phyloP scores from a whole-genome alignment of 2,113 vertebrate species.

The Phalacrocorax carbo region DNA sequence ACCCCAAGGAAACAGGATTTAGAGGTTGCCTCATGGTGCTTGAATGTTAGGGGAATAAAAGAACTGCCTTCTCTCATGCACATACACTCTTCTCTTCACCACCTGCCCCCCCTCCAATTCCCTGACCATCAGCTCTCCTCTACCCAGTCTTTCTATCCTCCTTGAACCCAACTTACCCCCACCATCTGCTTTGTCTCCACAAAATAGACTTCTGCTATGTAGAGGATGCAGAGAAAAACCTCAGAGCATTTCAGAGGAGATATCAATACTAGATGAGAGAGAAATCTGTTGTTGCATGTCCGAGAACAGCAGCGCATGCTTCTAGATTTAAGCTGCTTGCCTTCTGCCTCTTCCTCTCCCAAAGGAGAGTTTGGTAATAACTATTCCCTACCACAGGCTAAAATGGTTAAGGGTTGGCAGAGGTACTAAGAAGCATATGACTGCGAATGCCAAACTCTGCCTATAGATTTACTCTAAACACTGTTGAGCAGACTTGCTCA shows the following conservation, averaged over 20 bases:
- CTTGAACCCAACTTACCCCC: not conserved
- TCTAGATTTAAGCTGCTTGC: not conserved
- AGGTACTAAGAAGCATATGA: not conserved
- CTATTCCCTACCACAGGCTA: not conserved
- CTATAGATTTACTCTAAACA: not conserved
- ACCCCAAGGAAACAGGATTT: not conserved
- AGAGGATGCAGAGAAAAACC: not conserved
- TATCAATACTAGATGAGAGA: not conserved
- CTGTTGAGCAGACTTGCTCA: not conserved
- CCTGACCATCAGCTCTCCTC: not conserved
- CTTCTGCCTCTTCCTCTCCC: not conserved
- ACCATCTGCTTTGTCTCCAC: not conserved
- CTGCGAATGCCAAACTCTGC: not conserved
- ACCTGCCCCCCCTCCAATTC: not conserved
- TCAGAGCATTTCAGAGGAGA: not conserved
- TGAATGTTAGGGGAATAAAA: not conserved
- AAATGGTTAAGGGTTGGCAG: not conserved
- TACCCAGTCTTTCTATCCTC: not conserved
- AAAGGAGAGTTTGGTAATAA: not conserved
- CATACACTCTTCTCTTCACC: accelerated
- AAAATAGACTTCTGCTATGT: not conserved
- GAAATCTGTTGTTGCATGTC: not conserved
- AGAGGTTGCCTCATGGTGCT: not conserved
- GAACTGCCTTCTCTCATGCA: not conserved
- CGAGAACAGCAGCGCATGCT: not conserved